phyloP scores from a whole-genome alignment of 2,797 vertebrate species.

The Gadopsis marmoratus region DNA sequence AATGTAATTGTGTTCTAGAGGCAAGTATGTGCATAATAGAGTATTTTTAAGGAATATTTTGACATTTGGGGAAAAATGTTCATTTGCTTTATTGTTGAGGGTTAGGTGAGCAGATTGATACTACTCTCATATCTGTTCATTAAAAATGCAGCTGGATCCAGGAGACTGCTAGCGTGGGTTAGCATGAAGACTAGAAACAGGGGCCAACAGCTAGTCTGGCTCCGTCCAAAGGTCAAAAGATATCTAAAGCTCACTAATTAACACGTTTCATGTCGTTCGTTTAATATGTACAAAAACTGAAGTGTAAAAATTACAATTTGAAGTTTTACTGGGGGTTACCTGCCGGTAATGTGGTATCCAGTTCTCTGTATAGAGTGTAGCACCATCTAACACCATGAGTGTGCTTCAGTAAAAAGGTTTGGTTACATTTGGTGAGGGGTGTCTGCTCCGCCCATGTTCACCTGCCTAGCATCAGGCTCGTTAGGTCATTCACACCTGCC shows the following conservation, averaged over 20 bases:
- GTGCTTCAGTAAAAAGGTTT: no score
- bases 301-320: background rate
- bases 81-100: background rate
- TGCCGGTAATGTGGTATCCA: no score
- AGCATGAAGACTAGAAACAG: background rate
- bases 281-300: background rate
- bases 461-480: no score
- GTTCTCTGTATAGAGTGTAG: no score
- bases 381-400: no score
- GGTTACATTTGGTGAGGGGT: no score
- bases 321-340: background rate
- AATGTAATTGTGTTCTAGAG: conserved; percentile 8
- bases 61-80: background rate
- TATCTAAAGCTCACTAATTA: background rate
- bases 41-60: background rate
- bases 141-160: background rate
- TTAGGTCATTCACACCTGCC: no score
- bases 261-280: background rate
- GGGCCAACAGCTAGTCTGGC: background rate
- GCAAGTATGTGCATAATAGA: background rate
- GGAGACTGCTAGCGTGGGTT: background rate
- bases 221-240: background rate
- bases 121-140: background rate
- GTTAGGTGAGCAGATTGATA: background rate
- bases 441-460: no score